These are phyloP conservation scores for Macquaria ambigua DNA, from an alignment of 2,113 vertebrate genomes.

Conservation along the genomic window DNA sequence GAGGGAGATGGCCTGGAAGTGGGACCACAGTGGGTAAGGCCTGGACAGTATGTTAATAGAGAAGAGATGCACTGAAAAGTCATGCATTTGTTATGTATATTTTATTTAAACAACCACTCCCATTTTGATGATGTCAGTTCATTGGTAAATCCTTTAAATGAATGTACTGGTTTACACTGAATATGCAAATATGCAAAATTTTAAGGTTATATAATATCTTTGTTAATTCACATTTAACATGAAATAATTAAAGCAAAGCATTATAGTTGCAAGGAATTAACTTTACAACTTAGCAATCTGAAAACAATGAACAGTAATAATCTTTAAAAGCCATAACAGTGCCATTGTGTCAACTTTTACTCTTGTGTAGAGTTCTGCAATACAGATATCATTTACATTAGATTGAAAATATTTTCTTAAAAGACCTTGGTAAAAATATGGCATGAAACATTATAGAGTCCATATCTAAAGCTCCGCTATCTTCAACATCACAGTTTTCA, in stretches of 20 bases:
- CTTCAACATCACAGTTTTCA: not conserved
- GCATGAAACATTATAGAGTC: not conserved
- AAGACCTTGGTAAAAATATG: not conserved
- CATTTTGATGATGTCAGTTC: not conserved
- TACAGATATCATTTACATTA: not conserved
- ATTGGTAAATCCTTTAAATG: not conserved
- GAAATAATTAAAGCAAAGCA: slow-evolving; percentile 1
- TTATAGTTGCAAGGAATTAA: not conserved
- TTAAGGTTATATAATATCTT: not conserved
- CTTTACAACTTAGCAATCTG: not conserved
- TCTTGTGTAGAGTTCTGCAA: not conserved
- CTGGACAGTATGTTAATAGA: not conserved
- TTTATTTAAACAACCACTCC: not conserved
- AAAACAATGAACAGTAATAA: not conserved
- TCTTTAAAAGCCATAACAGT: not conserved
- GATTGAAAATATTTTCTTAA: not conserved
- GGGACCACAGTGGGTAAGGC: slow-evolving; percentile 88
- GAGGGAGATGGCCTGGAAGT: slow-evolving; percentile 87
- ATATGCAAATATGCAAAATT: not conserved
- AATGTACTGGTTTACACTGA: not conserved
- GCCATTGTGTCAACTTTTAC: not conserved
- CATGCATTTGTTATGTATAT: not conserved
- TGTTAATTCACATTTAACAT: not conserved
- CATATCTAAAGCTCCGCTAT: not conserved
- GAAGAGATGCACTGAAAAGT: not conserved